phyloP scores from a whole-genome alignment of 2,888 invertebrate genomes.

The Eristalis tenax region DNA sequence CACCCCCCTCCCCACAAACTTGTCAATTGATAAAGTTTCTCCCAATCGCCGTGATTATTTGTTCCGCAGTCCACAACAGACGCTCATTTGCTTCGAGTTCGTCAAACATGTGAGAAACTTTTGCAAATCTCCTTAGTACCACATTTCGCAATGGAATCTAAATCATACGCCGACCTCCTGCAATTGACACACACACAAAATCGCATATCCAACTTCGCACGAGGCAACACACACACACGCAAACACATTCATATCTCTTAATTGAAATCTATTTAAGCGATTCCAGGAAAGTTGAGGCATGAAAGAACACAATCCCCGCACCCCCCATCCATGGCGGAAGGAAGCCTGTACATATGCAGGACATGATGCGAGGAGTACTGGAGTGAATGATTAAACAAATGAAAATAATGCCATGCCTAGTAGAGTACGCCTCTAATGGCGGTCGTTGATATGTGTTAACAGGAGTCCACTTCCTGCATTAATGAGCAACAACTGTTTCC shows the following conservation, averaged over 20 bases:
- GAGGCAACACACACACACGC: neutral
- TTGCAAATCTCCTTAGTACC: no score
- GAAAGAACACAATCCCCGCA: no score
- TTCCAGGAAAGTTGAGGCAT: neutral
- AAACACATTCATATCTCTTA: no score
- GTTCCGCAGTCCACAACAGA: neutral
- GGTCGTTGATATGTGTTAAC: slow-evolving; percentile 69
- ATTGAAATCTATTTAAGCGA: neutral
- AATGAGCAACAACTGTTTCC: slow-evolving; percentile 69
- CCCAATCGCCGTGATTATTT: neutral
- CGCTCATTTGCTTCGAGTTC: neutral
- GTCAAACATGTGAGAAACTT: neutral
- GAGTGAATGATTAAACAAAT: slow-evolving; percentile 59
- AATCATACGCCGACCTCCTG: no score
- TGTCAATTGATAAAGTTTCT: neutral
- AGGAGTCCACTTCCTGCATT: slow-evolving; percentile 68
- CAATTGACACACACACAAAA: neutral
- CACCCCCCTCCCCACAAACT: no score
- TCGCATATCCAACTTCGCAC: neutral
- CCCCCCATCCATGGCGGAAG: neutral
- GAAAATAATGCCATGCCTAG: slow-evolving; percentile 55
- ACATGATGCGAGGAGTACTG: neutral
- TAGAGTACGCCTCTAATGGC: slow-evolving; percentile 58
- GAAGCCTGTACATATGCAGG: neutral
- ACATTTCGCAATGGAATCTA: no score